Percentiles rank a stretch among this genome's conserved stretches.
Evolutionary conservation across 2,888 invertebrate species (phyloP).

Genomic region (Aproaerema taeniolella): DNA sequence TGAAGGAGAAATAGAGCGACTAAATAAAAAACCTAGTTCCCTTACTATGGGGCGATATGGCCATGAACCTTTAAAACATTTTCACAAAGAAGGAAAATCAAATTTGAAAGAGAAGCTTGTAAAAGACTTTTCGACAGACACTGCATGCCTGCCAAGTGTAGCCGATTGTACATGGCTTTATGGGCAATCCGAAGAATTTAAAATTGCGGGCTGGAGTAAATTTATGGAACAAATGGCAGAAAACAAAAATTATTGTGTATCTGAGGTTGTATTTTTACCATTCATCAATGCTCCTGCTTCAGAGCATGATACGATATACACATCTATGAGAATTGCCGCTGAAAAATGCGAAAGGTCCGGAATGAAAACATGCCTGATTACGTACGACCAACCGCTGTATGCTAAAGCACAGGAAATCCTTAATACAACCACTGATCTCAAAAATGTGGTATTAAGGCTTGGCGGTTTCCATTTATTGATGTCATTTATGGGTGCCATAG

Average conservation of each 20-base stretch:
- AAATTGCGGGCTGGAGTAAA: conserved; percentile 29
- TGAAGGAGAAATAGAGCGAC: no score
- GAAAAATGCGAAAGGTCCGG: conserved; percentile 16
- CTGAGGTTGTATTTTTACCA: conserved; percentile 25
- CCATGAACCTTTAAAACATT: no score
- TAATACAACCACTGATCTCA: conserved; percentile 19
- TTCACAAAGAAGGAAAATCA: no score
- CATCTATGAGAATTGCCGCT: conserved; percentile 21
- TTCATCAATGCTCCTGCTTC: conserved; percentile 32
- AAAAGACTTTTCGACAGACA: no score
- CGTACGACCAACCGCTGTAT: conserved; percentile 34
- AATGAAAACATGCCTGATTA: conserved; percentile 27
- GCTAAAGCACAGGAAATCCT: conserved; percentile 34
- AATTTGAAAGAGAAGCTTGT: no score
- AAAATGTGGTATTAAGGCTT: conserved; percentile 23
- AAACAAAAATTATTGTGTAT: conserved; percentile 18
- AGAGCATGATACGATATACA: conserved; percentile 27
- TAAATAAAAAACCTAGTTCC: no score
- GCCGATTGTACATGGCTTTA: conserved; percentile 18
- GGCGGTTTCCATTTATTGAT: conserved; percentile 34
- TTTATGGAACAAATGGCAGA: conserved; percentile 28
- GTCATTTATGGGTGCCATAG: conserved; percentile 31
- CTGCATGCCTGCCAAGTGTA: background rate
- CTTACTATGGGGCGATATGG: no score
- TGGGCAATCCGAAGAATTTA: conserved; percentile 16